Evolutionary conservation across 1,140 invertebrate species (phyloP).

Genomic region (Orchestia grillus): DNA sequence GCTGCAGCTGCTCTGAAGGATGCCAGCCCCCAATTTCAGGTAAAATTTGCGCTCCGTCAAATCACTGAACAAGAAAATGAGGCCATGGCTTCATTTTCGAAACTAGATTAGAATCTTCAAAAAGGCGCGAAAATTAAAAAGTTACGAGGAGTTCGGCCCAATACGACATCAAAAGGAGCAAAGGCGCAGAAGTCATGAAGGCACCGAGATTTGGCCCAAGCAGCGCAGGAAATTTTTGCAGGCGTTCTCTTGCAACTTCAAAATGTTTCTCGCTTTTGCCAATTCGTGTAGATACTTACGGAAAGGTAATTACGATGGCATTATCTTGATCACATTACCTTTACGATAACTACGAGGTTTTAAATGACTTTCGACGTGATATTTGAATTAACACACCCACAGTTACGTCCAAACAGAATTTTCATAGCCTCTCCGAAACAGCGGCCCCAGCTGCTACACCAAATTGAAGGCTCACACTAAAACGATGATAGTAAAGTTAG

Average conservation of each 20-base stretch:
- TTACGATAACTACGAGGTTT: not conserved
- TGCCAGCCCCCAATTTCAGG: not conserved
- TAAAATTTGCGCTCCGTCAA: not conserved
- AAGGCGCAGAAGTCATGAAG: not conserved
- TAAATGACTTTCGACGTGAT: not conserved
- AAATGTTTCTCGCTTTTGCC: not conserved
- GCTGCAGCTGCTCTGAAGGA: not conserved
- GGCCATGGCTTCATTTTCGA: not conserved
- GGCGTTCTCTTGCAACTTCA: not conserved
- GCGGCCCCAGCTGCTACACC: too few species aligned
- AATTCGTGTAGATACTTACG: not conserved
- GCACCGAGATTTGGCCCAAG: not conserved
- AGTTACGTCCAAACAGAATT: not conserved
- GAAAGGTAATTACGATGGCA: not conserved
- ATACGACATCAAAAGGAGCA: not conserved
- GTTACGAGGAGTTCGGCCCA: not conserved
- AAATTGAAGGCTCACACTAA: too few species aligned
- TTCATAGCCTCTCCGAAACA: not conserved
- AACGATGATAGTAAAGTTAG: too few species aligned
- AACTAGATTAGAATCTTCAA: slow-evolving; percentile 4
- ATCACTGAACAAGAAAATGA: slow-evolving; percentile 31
- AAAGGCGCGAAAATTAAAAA: slow-evolving; percentile 1
- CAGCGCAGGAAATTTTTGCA: not conserved
- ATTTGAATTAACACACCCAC: not conserved
- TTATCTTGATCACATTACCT: too few species aligned